Evolutionary conservation across 2,113 vertebrate species (phyloP).

Genomic region (Tonatia bakeri): DNA sequence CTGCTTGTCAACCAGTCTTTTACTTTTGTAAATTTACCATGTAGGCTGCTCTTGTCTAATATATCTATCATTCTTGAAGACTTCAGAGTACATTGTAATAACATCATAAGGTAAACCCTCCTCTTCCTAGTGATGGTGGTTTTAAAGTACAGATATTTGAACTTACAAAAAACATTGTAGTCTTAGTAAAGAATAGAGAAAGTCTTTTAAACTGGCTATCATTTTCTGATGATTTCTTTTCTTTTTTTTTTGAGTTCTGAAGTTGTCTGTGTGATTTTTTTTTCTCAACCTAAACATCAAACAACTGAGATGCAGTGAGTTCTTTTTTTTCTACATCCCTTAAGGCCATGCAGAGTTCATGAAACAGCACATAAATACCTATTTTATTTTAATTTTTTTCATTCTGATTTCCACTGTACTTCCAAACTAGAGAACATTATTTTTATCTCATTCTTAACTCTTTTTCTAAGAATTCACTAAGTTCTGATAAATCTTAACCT

Average conservation of each 20-base stretch:
- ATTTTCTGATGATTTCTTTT: neutral
- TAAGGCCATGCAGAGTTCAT: neutral
- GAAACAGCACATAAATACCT: neutral
- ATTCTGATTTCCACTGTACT: neutral
- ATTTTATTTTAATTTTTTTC: neutral
- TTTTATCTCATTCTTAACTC: neutral
- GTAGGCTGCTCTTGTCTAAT: neutral
- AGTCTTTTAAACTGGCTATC: neutral
- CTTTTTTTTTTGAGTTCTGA: neutral
- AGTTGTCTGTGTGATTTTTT: neutral
- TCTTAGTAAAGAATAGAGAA: neutral
- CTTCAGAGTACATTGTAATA: neutral
- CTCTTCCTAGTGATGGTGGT: neutral
- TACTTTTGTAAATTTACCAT: neutral
- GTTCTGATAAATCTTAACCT: neutral
- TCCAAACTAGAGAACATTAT: neutral
- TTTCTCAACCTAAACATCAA: neutral
- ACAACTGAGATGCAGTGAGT: neutral
- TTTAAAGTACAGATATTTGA: neutral
- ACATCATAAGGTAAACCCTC: neutral
- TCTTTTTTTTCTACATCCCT: neutral
- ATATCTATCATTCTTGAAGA: neutral
- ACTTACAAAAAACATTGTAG: neutral
- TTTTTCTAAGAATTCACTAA: neutral
- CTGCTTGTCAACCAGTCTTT: neutral